Percentiles rank a stretch among this genome's conserved stretches.
Conservation (phyloP, 2,113 vertebrate species). For the Platichthys flesus region DNA sequence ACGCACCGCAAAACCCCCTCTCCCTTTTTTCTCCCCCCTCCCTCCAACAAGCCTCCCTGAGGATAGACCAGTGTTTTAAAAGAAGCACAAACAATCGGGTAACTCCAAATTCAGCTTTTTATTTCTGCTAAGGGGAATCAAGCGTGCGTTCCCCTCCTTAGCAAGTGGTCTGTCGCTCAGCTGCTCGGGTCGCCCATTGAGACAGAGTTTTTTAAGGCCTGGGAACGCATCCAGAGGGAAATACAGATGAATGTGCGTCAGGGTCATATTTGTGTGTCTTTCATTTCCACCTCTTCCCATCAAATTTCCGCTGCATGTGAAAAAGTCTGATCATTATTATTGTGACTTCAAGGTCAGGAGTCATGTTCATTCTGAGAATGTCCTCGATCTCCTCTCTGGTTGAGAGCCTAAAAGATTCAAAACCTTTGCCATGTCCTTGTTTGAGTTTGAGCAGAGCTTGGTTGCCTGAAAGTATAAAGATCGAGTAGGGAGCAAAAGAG, state of each 20-base stretch:
- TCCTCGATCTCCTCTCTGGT: no score
- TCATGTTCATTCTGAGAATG: background rate
- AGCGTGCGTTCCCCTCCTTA: constrained; percentile 31
- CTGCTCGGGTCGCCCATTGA: constrained; percentile 19
- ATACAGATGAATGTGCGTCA: constrained; percentile 12
- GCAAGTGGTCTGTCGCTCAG: constrained; percentile 25
- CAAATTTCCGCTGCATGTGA: constrained; percentile 3
- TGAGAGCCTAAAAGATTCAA: no score
- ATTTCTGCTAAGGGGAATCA: constrained; percentile 52
- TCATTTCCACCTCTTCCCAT: constrained; percentile 25
- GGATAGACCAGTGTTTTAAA: constrained; percentile 71
- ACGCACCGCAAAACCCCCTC: constrained; percentile 61
- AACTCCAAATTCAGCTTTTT: constrained; percentile 64
- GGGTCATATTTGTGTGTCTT: constrained; percentile 10
- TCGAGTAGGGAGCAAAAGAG: no score
- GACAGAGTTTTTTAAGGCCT: constrained; percentile 6
- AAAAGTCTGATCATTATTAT: background rate
- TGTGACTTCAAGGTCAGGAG: background rate
- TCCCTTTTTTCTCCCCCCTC: constrained; percentile 1
- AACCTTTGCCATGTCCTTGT: no score
- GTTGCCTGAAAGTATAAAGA: no score
- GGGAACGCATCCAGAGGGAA: constrained; percentile 20
- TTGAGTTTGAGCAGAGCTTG: no score
- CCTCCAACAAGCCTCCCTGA: constrained; percentile 67
- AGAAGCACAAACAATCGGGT: constrained; percentile 73